phyloP scores from a whole-genome alignment of 2,888 invertebrate species.

The Lasius fuliginosus region DNA sequence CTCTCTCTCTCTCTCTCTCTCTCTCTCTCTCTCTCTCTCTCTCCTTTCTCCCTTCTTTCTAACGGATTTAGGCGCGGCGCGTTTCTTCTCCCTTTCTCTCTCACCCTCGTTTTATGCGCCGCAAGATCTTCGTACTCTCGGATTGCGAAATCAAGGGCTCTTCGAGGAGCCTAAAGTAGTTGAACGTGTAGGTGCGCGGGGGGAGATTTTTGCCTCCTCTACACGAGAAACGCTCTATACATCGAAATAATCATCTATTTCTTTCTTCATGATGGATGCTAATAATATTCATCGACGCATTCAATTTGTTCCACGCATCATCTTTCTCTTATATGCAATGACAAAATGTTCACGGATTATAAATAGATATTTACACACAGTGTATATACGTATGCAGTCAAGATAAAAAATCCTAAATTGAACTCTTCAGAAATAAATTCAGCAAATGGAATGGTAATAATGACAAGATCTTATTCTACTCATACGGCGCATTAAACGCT shows the following conservation, averaged over 20 bases:
- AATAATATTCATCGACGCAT: neutral
- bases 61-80: conserved; percentile 23
- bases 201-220: conserved; percentile 44
- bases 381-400: neutral
- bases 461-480: neutral
- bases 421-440: neutral
- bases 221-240: conserved; percentile 10
- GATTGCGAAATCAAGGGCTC: conserved; percentile 84
- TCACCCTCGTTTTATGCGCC: conserved; percentile 65
- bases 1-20: conserved; percentile 26
- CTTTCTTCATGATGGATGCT: neutral
- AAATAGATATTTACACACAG: neutral
- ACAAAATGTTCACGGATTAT: neutral
- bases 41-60: conserved; percentile 2
- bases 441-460: neutral
- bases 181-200: conserved; percentile 39
- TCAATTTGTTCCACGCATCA: neutral
- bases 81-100: conserved; percentile 33
- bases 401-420: neutral
- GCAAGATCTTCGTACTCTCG: conserved; percentile 77
- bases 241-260: neutral
- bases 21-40: conserved; percentile 4
- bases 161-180: conserved; percentile 72
- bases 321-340: neutral
- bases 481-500: neutral